Evolutionary conservation across 1,140 invertebrate genomes (phyloP), one percentile per base, ranked within the genome.

Genomic region (Oncopodura yosiiana): DNA sequence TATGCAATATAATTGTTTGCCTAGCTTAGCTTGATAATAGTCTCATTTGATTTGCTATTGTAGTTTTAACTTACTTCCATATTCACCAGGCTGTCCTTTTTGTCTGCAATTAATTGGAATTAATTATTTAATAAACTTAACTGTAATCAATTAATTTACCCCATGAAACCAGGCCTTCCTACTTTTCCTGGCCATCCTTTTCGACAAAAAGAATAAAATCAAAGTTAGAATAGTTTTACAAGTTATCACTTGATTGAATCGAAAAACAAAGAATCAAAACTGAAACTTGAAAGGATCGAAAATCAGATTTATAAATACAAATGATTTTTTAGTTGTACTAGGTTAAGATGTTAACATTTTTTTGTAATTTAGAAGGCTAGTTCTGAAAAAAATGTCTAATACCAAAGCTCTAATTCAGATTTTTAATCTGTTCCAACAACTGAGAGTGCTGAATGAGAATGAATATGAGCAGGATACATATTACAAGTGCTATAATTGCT

Each of bases 151-250:
- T 21, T 27, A 21, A 19, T 8, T 21, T n/a, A 5, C 16, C 39
- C 34, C 8, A 5, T 3, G 21, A n/a, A 16, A 1, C 51, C 51
- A 23, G 41, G 27, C 1, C 23, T 24, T 30, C 51, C 51, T 2
- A 8, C 19, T 8, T 29, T 19, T 4, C 58, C 58, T 36, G 16
- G 2, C 32, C 38, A n/a, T 30, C 58, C 58, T 9, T 50, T 29
- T 3, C 14, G 4, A 36, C 58, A n/a, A n/a, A n/a, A n/a, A n/a
- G n/a, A n/a, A n/a, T n/a, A n/a, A n/a, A n/a, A n/a, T n/a, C n/a
- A n/a, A n/a, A n/a, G n/a, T n/a, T n/a, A n/a, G n/a, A n/a, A n/a
- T n/a, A n/a, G n/a, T n/a, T n/a, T n/a, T n/a, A n/a, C n/a, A n/a
- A n/a, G n/a, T n/a, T n/a, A n/a, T n/a, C 32, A 34, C 16, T 38